Percentiles rank a stretch among this genome's conserved stretches.
Conservation (phyloP, 2,797 vertebrate species). For the Prionace glauca region DNA sequence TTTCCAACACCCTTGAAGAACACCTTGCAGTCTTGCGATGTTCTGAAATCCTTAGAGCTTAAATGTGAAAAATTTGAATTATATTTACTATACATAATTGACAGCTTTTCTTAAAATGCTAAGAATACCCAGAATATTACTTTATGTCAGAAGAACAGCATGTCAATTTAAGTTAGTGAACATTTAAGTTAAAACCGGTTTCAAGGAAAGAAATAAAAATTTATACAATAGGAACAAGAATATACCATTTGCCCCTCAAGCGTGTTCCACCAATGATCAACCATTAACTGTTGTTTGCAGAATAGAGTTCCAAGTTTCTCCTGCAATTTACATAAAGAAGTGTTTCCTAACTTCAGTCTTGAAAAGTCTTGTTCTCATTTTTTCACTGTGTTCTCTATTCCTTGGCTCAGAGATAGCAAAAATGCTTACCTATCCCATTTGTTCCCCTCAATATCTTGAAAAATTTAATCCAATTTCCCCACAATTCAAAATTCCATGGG, state of each 20-base stretch:
- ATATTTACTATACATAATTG: not conserved
- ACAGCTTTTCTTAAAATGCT: not conserved
- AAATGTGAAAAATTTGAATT: not conserved
- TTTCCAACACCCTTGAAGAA: slow-evolving; percentile 42
- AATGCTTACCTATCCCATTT: not conserved
- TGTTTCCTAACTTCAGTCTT: not conserved
- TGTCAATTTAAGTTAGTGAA: not conserved
- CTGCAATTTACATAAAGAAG: not conserved
- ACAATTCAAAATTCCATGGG: not conserved
- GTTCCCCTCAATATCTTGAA: not conserved
- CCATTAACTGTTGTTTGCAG: not conserved
- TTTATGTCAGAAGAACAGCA: not conserved
- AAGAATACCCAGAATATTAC: not conserved
- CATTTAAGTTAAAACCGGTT: not conserved
- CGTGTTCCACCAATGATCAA: not conserved
- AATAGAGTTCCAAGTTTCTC: not conserved
- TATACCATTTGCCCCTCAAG: not conserved
- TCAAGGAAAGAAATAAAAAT: not conserved
- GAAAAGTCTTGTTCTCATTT: not conserved
- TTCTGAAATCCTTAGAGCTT: slow-evolving; percentile 24
- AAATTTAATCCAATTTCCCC: not conserved
- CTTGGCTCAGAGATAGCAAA: not conserved
- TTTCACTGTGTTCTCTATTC: not conserved
- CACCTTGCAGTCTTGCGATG: slow-evolving; percentile 7
- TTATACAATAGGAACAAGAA: not conserved